Percentiles rank a stretch among this genome's conserved stretches.
phyloP scores from a whole-genome alignment of 1,140 invertebrate species.

The Drosophila yakuba region DNA sequence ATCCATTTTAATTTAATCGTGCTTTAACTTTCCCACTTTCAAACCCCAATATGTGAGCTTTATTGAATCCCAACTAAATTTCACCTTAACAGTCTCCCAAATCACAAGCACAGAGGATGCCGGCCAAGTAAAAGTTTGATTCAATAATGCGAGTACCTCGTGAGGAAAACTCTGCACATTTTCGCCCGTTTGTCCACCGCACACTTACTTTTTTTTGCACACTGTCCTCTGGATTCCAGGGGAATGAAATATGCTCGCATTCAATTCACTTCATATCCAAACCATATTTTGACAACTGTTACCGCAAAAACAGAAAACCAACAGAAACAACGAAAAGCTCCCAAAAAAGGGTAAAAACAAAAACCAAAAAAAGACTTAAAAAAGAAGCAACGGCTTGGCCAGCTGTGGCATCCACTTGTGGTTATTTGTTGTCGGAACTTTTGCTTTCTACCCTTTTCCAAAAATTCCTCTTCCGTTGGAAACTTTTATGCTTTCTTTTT shows the following conservation, averaged over 20 bases:
- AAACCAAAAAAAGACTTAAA: conserved; percentile 8
- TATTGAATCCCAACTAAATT: conserved; percentile 33
- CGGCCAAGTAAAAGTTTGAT: conserved; percentile 38
- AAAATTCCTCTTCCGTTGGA: conserved; percentile 17
- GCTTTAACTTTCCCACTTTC: background rate
- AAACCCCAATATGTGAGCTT: background rate
- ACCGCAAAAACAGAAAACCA: conserved; percentile 72
- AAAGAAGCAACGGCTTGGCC: conserved; percentile 48
- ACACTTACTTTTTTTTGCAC: conserved; percentile 2
- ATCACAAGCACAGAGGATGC: conserved; percentile 10
- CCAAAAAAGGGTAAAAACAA: conserved; percentile 20
- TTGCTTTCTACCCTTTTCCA: conserved; percentile 55
- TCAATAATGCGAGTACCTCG: conserved; percentile 30
- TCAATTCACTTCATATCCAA: conserved; percentile 60
- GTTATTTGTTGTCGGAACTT: conserved; percentile 79
- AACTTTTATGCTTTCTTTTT: conserved; percentile 39
- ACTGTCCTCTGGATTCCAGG: conserved; percentile 6
- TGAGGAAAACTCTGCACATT: conserved; percentile 18
- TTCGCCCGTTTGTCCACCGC: conserved; percentile 2
- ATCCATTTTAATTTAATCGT: no score
- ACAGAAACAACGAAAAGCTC: conserved; percentile 47
- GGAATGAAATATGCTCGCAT: conserved; percentile 45
- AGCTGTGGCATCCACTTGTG: conserved; percentile 78
- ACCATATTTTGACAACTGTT: conserved; percentile 82
- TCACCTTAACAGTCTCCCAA: conserved; percentile 33